Percentiles rank a stretch among this genome's conserved stretches.
Evolutionary conservation across 2,888 invertebrate species (phyloP).

Genomic region (Ashinkailepas kermadecensis): DNA sequence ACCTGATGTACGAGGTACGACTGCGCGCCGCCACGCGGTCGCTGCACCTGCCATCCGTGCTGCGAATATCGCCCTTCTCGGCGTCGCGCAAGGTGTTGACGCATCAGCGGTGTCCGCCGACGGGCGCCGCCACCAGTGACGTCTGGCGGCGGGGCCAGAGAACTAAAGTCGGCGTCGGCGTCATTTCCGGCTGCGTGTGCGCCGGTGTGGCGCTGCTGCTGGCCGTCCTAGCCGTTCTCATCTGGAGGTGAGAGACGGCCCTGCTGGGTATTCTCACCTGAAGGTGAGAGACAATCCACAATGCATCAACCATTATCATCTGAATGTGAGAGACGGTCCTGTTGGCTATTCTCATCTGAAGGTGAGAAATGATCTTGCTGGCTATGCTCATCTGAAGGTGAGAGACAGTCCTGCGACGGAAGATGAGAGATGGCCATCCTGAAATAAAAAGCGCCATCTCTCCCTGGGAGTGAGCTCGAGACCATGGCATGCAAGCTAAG

Average conservation of each 20-base stretch:
- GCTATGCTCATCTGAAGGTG: neutral
- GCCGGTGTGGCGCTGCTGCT: conserved; percentile 60
- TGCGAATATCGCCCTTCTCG: conserved; percentile 53
- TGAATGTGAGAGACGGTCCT: neutral
- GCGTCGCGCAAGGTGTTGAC: conserved; percentile 56
- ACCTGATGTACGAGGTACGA: conserved; percentile 61
- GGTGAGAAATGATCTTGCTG: neutral
- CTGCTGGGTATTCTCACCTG: neutral
- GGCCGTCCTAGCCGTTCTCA: conserved; percentile 58
- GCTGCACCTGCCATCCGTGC: conserved; percentile 43
- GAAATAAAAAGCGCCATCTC: too few species aligned
- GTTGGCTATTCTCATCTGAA: neutral
- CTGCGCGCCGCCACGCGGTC: conserved; percentile 62
- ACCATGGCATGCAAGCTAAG: too few species aligned
- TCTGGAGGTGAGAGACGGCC: conserved; percentile 58
- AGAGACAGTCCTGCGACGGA: neutral
- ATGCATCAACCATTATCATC: too few species aligned
- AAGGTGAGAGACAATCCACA: neutral
- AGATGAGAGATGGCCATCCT: too few species aligned
- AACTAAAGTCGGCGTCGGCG: conserved; percentile 52
- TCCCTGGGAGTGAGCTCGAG: too few species aligned
- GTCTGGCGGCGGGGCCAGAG: conserved; percentile 16
- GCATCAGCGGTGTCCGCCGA: conserved; percentile 58
- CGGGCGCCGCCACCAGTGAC: conserved; percentile 24
- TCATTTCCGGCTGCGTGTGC: conserved; percentile 62